Percentiles rank a stretch among this genome's conserved stretches.
Conservation (phyloP, 1,140 invertebrate genomes). For the Musca vetustissima region DNA sequence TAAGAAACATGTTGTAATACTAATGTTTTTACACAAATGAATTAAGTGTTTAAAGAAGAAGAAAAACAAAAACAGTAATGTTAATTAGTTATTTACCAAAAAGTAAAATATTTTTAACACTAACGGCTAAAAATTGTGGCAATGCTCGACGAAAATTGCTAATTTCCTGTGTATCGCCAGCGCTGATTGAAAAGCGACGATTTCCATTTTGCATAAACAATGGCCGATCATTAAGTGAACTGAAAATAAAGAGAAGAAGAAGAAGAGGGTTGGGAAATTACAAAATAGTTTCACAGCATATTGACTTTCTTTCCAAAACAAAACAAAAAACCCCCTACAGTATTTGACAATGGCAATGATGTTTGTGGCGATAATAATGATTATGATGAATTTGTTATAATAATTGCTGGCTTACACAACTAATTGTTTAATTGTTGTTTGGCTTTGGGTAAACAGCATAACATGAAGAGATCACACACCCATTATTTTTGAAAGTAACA, state of each 20-base stretch:
- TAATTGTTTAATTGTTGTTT: too few relatives aligned
- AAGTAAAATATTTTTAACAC: conserved; percentile 66
- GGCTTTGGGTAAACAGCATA: too few relatives aligned
- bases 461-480: too few relatives aligned
- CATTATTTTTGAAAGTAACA: too few relatives aligned
- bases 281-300: conserved; percentile 7
- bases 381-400: too few relatives aligned
- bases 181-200: conserved; percentile 36
- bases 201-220: conserved; percentile 51
- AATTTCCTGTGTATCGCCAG: conserved; percentile 43
- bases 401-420: too few relatives aligned
- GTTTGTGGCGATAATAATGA: too few relatives aligned
- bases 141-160: conserved; percentile 58
- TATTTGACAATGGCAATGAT: too few relatives aligned
- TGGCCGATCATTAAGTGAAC: conserved; percentile 47
- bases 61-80: conserved; percentile 21
- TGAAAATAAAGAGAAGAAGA: conserved; percentile 27
- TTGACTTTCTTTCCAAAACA: too few relatives aligned
- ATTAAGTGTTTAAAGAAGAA: neutral
- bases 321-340: too few relatives aligned
- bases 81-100: conserved; percentile 53
- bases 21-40: neutral
- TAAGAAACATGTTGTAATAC: neutral
- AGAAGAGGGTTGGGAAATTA: neutral
- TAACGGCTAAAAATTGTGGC: conserved; percentile 65